These are phyloP conservation scores for Microctonus hyperodae DNA, from an alignment of 2,888 invertebrate genomes.

Conservation along the genomic window DNA sequence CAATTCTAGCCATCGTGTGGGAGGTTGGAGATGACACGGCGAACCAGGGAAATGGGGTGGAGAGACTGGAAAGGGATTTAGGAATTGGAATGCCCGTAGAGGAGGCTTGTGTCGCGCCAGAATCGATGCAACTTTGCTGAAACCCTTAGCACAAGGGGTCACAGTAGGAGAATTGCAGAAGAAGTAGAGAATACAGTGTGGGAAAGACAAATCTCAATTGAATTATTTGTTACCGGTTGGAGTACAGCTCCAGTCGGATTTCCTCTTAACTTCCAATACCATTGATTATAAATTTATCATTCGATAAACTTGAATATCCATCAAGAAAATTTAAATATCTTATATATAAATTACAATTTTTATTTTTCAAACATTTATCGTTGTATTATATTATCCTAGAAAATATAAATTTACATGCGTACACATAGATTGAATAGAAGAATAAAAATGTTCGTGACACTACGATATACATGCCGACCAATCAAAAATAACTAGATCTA, in stretches of 20 bases:
- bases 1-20: constrained; percentile 40
- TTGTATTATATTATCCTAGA: no score
- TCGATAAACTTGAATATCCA: no score
- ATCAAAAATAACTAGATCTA: no score
- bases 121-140: constrained; percentile 41
- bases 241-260: neutral
- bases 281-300: no score
- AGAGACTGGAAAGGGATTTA: constrained; percentile 3
- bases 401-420: no score
- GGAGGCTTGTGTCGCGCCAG: constrained; percentile 28
- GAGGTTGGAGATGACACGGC: constrained; percentile 17
- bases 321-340: no score
- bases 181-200: neutral
- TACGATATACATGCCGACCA: no score
- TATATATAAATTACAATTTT: no score
- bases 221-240: neutral
- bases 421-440: no score
- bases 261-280: neutral
- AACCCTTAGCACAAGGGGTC: neutral
- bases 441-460: no score
- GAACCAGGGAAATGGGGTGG: neutral
- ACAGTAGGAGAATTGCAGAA: neutral
- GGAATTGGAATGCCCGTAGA: neutral
- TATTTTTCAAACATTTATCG: no score
- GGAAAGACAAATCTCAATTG: neutral